Percentiles rank a stretch among this genome's conserved stretches.
phyloP scores from a whole-genome alignment of 2,113 vertebrate species.

The Cebus imitator region DNA sequence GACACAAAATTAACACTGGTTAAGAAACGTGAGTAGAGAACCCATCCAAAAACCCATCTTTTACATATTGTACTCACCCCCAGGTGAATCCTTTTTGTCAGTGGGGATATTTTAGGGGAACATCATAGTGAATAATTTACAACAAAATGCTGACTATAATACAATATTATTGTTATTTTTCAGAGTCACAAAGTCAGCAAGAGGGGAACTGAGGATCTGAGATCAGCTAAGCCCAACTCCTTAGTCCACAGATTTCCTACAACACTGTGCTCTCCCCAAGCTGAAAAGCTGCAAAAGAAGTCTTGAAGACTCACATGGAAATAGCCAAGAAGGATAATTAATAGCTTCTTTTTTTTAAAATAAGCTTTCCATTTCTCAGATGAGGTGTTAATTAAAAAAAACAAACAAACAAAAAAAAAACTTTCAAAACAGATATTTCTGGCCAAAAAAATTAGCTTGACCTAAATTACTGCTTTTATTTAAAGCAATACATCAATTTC shows the following conservation, averaged over 20 bases:
- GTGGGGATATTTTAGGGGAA: neutral
- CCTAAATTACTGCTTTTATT: conserved; percentile 45
- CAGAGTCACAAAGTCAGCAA: conserved; percentile 26
- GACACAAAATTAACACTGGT: conserved; percentile 51
- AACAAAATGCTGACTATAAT: neutral
- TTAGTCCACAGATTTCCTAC: neutral
- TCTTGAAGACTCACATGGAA: neutral
- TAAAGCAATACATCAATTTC: neutral
- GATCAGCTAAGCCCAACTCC: neutral
- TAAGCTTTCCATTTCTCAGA: neutral
- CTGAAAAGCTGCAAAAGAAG: neutral
- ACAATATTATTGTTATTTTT: neutral
- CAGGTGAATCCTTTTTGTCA: neutral
- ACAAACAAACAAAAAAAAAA: neutral
- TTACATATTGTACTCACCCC: neutral
- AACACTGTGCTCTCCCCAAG: neutral
- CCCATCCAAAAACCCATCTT: neutral
- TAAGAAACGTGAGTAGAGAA: conserved; percentile 21
- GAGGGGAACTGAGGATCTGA: neutral
- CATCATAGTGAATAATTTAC: neutral
- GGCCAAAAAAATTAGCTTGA: neutral
- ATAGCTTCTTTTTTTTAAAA: neutral
- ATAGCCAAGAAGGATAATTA: neutral
- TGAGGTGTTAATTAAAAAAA: neutral
- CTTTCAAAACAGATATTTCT: neutral